Conservation (phyloP, 2,888 invertebrate genomes). For the Thalpophila matura region DNA sequence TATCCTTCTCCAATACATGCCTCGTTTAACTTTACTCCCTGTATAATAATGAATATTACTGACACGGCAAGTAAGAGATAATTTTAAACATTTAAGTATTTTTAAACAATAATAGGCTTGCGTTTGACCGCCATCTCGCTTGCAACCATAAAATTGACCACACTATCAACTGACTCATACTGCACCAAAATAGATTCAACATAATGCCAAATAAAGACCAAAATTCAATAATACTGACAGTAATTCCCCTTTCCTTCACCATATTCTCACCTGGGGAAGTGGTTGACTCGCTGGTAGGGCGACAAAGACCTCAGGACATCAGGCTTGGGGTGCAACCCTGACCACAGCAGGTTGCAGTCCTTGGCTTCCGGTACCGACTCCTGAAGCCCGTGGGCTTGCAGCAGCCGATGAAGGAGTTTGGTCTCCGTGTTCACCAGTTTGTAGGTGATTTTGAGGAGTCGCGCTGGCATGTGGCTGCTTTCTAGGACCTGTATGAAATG, state of each 20-base stretch:
- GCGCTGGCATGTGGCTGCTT: slow-evolving; percentile 92
- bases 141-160: neutral
- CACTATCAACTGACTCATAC: no score
- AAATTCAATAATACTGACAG: slow-evolving; percentile 60
- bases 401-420: slow-evolving; percentile 93
- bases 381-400: slow-evolving; percentile 94
- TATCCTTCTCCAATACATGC: no score
- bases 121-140: no score
- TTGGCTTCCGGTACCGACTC: slow-evolving; percentile 92
- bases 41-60: no score
- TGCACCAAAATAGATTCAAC: slow-evolving; percentile 1
- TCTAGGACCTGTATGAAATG: slow-evolving; percentile 78
- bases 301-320: slow-evolving; percentile 95
- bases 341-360: slow-evolving; percentile 97
- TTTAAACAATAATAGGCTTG: no score
- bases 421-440: slow-evolving; percentile 96
- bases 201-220: neutral
- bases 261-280: slow-evolving; percentile 95
- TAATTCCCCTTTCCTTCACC: slow-evolving; percentile 40
- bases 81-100: no score
- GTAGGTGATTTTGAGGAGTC: slow-evolving; percentile 94
- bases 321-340: slow-evolving; percentile 97
- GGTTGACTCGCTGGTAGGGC: slow-evolving; percentile 98
- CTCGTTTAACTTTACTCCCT: no score
- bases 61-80: no score